Conservation (phyloP, 2,888 invertebrate species). For the Adela reaumurella region DNA sequence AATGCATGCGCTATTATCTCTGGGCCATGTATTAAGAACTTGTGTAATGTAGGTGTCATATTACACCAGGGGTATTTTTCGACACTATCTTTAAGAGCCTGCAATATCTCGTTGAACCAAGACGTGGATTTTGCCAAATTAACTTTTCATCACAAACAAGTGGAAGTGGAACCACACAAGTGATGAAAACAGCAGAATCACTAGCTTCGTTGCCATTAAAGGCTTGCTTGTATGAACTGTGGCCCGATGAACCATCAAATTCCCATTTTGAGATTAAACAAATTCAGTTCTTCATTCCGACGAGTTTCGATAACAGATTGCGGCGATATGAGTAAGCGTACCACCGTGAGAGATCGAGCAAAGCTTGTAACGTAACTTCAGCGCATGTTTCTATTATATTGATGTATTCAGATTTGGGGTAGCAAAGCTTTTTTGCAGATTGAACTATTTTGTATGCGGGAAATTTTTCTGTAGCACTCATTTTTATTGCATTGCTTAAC, state of each 20-base stretch:
- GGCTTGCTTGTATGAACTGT: constrained; percentile 15
- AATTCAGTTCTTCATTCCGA: constrained; percentile 7
- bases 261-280: constrained; percentile 6
- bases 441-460: constrained; percentile 16
- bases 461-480: constrained; percentile 15
- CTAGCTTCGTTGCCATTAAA: constrained; percentile 13
- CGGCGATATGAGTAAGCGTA: constrained; percentile 11
- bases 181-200: constrained; percentile 17
- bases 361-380: constrained; percentile 13
- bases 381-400: constrained; percentile 11
- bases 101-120: constrained; percentile 17
- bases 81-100: constrained; percentile 16
- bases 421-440: constrained; percentile 14
- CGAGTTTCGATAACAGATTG: constrained; percentile 7
- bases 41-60: constrained; percentile 3
- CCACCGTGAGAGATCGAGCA: constrained; percentile 13
- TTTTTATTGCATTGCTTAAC: too few relatives aligned
- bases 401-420: constrained; percentile 13
- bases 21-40: constrained; percentile 1
- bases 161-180: constrained; percentile 17
- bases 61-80: constrained; percentile 2
- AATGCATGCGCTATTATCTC: constrained; percentile 2
- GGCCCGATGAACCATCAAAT: constrained; percentile 13
- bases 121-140: constrained; percentile 18
- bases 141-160: constrained; percentile 13